These are phyloP conservation scores for Euwallacea fornicatus DNA, from an alignment of 1,140 invertebrate species.

Conservation along the genomic window DNA sequence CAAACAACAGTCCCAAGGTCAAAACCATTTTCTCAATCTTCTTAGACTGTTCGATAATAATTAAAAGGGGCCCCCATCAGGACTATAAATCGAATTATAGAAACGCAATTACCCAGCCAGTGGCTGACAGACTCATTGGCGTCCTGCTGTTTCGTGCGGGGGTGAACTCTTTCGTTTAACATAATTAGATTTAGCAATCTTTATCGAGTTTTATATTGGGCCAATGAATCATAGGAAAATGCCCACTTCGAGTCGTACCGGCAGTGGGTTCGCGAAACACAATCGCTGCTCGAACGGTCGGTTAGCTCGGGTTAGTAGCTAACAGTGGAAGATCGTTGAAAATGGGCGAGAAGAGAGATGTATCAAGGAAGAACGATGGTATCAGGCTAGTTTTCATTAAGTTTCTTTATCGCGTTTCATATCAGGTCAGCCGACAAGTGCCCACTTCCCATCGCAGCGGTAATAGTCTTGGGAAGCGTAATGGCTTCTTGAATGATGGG, in stretches of 20 bases:
- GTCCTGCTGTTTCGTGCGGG: slow-evolving; percentile 9
- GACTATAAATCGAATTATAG: slow-evolving; percentile 28
- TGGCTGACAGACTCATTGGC: slow-evolving; percentile 23
- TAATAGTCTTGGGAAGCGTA: too few relatives aligned
- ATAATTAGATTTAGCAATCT: slow-evolving; percentile 22
- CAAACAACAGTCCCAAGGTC: not conserved
- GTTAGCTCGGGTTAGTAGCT: too few relatives aligned
- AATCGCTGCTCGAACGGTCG: not conserved
- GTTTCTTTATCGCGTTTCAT: too few relatives aligned
- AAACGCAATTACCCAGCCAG: slow-evolving; percentile 30
- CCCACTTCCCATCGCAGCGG: too few relatives aligned
- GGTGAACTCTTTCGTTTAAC: slow-evolving; percentile 21
- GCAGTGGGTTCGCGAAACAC: not conserved
- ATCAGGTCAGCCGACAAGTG: too few relatives aligned
- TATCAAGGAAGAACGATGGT: too few relatives aligned
- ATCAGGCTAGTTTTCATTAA: too few relatives aligned
- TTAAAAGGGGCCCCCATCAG: slow-evolving; percentile 18
- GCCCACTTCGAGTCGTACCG: too few relatives aligned
- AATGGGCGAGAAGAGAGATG: too few relatives aligned
- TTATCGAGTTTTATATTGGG: not conserved
- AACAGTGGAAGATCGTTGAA: too few relatives aligned
- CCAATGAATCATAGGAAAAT: too few relatives aligned
- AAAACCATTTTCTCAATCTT: slow-evolving; percentile 10
- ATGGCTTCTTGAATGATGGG: too few relatives aligned
- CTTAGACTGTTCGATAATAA: slow-evolving; percentile 15